Conservation (phyloP, 53 echinoderm and acorn worm genomes). For the Patiria pectinifera region DNA sequence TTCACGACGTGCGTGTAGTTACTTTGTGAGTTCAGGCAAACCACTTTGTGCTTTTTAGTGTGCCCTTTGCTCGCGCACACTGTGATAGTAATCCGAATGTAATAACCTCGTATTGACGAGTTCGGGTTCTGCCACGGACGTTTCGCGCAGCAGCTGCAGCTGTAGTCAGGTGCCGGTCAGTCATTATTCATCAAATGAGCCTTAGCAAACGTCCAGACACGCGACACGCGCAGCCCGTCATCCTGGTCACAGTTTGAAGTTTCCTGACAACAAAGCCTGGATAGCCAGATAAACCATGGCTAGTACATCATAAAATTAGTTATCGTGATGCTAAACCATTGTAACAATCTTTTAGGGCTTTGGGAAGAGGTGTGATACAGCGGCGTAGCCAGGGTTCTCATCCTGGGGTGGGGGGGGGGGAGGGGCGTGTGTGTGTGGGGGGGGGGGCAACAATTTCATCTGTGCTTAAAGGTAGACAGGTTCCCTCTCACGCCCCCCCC, state of each 20-base stretch:
- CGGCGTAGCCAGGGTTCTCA: no score
- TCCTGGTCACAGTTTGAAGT: neutral
- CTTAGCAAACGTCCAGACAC: neutral
- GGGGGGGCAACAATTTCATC: no score
- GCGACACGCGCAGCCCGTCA: neutral
- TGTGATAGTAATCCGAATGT: neutral
- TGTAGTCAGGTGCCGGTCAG: slow-evolving; percentile 28
- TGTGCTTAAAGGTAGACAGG: no score
- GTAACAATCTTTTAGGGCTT: no score
- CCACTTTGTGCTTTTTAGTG: neutral
- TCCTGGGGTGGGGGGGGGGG: no score
- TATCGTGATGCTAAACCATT: no score
- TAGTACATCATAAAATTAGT: no score
- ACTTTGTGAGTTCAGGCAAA: no score
- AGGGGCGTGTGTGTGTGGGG: no score
- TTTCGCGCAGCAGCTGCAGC: neutral
- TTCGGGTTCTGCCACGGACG: neutral
- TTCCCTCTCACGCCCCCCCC: no score
- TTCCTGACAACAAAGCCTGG: neutral
- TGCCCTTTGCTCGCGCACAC: neutral
- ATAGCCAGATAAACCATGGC: no score
- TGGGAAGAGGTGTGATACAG: no score
- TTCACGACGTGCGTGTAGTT: neutral
- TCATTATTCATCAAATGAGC: neutral
- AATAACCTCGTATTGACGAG: neutral